Evolutionary conservation across 2,888 invertebrate species (phyloP).

Genomic region (Apamea crenata): DNA sequence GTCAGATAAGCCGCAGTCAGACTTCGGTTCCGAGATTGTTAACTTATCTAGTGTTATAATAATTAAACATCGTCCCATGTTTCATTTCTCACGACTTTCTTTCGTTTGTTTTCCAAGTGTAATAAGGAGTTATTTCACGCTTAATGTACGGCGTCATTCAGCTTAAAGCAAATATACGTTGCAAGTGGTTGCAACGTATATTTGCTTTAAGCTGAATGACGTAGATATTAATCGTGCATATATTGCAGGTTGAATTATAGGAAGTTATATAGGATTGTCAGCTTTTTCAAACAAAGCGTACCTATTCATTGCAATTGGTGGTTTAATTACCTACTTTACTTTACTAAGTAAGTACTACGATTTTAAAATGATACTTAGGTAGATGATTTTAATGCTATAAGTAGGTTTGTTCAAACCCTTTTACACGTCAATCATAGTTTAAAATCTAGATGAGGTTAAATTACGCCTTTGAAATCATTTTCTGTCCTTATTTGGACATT

Average conservation of each 20-base stretch:
- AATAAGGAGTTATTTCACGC: slow-evolving; percentile 49
- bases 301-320: background rate
- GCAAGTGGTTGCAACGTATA: slow-evolving; percentile 17
- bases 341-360: background rate
- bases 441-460: background rate
- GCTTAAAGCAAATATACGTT: too few species aligned
- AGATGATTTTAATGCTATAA: too few species aligned
- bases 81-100: slow-evolving; percentile 72
- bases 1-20: slow-evolving; percentile 90
- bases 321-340: too few species aligned
- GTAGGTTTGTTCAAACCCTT: too few species aligned
- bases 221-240: background rate
- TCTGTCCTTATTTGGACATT: background rate
- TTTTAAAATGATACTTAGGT: background rate
- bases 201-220: slow-evolving; percentile 28
- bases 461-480: background rate
- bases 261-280: background rate
- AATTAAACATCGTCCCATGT: slow-evolving; percentile 84
- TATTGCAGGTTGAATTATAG: background rate
- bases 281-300: background rate
- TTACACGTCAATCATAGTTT: too few species aligned
- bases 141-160: slow-evolving; percentile 24
- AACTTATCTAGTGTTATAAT: slow-evolving; percentile 89
- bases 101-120: slow-evolving; percentile 58
- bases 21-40: slow-evolving; percentile 87